A percentile compares a stretch with the other conserved stretches of the same genome.
phyloP scores from a whole-genome alignment of 2,888 invertebrate species.

The Amphipoea lucens region DNA sequence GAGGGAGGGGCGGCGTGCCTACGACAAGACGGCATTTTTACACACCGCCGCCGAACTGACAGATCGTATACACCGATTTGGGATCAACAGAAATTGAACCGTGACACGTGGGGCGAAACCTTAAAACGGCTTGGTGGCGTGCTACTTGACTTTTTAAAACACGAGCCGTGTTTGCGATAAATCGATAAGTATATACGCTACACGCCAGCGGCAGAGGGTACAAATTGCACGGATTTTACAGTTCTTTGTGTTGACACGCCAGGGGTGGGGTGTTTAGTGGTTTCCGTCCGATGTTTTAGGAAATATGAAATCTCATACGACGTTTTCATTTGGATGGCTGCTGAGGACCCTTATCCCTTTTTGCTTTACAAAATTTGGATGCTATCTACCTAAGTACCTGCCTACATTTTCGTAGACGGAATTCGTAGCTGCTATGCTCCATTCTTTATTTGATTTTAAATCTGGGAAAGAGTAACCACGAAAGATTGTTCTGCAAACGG shows the following conservation, averaged over 20 bases:
- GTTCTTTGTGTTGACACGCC: slow-evolving; percentile 84
- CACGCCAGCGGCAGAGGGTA: slow-evolving; percentile 83
- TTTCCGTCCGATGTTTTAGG: slow-evolving; percentile 82
- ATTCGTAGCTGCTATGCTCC: slow-evolving; percentile 12
- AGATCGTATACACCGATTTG: slow-evolving; percentile 78
- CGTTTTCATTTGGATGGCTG: slow-evolving; percentile 53
- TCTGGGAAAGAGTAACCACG: not conserved
- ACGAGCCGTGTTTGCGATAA: slow-evolving; percentile 85
- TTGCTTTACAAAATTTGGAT: slow-evolving; percentile 40
- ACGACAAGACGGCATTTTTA: slow-evolving; percentile 89
- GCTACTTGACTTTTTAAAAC: slow-evolving; percentile 83
- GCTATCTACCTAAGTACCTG: not conserved
- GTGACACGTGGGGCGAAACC: slow-evolving; percentile 62
- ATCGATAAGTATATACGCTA: slow-evolving; percentile 87
- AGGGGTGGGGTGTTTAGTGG: slow-evolving; percentile 79
- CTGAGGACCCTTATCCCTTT: slow-evolving; percentile 55
- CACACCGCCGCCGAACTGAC: slow-evolving; percentile 78
- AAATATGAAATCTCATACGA: slow-evolving; percentile 77
- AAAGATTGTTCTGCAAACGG: not conserved
- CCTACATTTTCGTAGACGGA: slow-evolving; percentile 34
- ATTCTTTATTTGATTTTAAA: slow-evolving; percentile 11
- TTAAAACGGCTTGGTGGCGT: slow-evolving; percentile 53
- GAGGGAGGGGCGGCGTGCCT: slow-evolving; percentile 85
- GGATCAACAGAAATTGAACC: slow-evolving; percentile 72
- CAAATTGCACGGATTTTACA: slow-evolving; percentile 88